Conservation (phyloP, 2,888 invertebrate genomes). For the Odontocerum albicorne region DNA sequence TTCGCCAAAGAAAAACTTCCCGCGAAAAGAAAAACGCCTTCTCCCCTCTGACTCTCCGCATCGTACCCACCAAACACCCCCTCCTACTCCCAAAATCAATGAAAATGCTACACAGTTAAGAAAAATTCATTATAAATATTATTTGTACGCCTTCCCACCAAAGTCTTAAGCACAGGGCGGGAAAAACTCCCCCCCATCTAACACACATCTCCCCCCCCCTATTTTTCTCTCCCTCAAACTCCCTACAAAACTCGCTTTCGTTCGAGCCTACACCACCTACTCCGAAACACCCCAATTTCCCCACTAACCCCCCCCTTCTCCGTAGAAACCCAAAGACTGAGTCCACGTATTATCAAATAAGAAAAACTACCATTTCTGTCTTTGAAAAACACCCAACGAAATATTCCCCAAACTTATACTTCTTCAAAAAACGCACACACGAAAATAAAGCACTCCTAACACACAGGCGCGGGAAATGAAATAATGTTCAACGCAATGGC, state of each 20-base stretch:
- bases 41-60: constrained; percentile 14
- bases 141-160: constrained; percentile 27
- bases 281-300: no score
- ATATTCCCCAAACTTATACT: constrained; percentile 22
- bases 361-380: constrained; percentile 29
- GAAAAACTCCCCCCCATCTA: not conserved
- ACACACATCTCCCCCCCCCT: not conserved
- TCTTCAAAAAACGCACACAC: constrained; percentile 21
- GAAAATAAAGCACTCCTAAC: constrained; percentile 15
- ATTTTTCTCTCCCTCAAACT: not conserved
- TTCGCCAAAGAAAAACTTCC: constrained; percentile 20
- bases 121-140: constrained; percentile 37
- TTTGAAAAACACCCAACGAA: constrained; percentile 22
- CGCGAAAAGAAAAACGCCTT: constrained; percentile 19
- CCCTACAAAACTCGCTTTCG: constrained; percentile 3
- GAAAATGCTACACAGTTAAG: constrained; percentile 36
- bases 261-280: no score
- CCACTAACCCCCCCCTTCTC: no score
- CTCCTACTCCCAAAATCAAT: constrained; percentile 34
- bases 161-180: constrained; percentile 9
- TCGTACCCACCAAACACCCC: constrained; percentile 1
- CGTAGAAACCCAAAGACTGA: constrained; percentile 4
- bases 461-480: constrained; percentile 16
- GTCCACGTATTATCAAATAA: constrained; percentile 26
- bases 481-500: constrained; percentile 23